Evolutionary conservation across 2,888 invertebrate genomes (phyloP).

Genomic region (Eristalis pertinax): DNA sequence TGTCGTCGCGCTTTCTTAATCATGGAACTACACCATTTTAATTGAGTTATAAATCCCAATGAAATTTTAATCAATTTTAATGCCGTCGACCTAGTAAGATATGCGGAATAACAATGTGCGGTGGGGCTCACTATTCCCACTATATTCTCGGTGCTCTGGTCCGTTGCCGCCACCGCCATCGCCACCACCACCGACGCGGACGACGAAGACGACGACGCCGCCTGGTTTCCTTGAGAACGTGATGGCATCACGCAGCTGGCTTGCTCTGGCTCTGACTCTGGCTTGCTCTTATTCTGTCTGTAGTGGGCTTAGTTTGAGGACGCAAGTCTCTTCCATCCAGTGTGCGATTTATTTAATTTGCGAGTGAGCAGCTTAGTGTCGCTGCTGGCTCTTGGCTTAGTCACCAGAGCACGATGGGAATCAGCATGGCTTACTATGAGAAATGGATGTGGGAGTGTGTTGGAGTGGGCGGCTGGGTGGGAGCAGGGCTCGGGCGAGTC

Average conservation of each 20-base stretch:
- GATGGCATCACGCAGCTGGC: slow-evolving; percentile 21
- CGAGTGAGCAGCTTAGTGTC: slow-evolving; percentile 50
- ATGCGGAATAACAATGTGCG: slow-evolving; percentile 68
- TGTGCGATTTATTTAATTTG: slow-evolving; percentile 61
- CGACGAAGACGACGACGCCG: neutral
- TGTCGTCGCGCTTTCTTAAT: slow-evolving; percentile 69
- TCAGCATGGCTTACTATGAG: slow-evolving; percentile 35
- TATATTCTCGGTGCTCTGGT: neutral
- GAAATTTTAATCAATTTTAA: slow-evolving; percentile 72
- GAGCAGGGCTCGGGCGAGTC: neutral
- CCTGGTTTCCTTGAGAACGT: slow-evolving; percentile 18
- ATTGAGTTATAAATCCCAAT: slow-evolving; percentile 72
- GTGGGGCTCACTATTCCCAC: slow-evolving; percentile 38
- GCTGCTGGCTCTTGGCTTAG: slow-evolving; percentile 30
- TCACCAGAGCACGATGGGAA: slow-evolving; percentile 30
- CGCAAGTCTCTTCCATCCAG: neutral
- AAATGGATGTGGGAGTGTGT: neutral
- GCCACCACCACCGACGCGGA: neutral
- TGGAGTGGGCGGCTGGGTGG: neutral
- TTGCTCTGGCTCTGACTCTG: neutral
- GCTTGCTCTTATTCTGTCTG: neutral
- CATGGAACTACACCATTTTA: slow-evolving; percentile 70
- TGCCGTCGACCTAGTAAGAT: slow-evolving; percentile 72
- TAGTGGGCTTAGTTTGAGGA: slow-evolving; percentile 20
- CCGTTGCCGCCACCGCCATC: neutral